Evolutionary conservation across 2,888 invertebrate genomes (phyloP), one percentile per base, ranked within the genome.

Genomic region (Drosophila ustulata): DNA sequence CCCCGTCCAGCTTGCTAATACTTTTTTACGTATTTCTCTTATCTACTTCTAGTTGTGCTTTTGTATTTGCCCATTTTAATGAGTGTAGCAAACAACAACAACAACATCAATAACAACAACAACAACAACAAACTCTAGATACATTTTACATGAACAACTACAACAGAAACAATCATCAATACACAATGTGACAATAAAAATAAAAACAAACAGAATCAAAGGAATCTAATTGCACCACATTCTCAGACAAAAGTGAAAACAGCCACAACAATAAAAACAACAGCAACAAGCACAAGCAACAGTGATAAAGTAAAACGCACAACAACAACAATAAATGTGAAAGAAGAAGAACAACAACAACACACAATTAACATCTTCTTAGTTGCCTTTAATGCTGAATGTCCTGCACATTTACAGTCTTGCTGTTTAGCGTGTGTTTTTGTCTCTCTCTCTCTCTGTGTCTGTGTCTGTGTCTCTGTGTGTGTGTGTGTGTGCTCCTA

Each of bases 141-240:
- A 67, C 78, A 78, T 81, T 82, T 62, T 78, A 80, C 76, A 82
- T 71, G 47, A 72, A 79, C 46, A 67, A 55, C 47, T 63, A 78
- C 39, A 73, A 69, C 57, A 61, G 49, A 53, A 75, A 70, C 49
- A 62, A 75, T 70, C 78, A 76, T 70, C 62, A 77, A 66, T 59
- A 84, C 89, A 84, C 89, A 86, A 85, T 86, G 89, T 85, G 84
- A 85, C 84, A 85, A 85, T 85, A 85, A 84, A 71, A 73, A 49
- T 28, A 13, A 58, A 23, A 61, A 43, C 23, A 58, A 56, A 66
- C 65, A 66, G 58, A 47, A 51, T 26, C 46, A 53, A 55, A 37
- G 85, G 81, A 87, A 62, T 71, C 79, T 70, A 68, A 69, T 81
- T 84, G 88, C 82, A 81, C 68, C 82, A 83, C 88, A 66, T 55